A percentile compares a stretch with the other conserved stretches of the same genome.
Conservation (phyloP, 2,113 vertebrate genomes). For the Proteles cristata region DNA sequence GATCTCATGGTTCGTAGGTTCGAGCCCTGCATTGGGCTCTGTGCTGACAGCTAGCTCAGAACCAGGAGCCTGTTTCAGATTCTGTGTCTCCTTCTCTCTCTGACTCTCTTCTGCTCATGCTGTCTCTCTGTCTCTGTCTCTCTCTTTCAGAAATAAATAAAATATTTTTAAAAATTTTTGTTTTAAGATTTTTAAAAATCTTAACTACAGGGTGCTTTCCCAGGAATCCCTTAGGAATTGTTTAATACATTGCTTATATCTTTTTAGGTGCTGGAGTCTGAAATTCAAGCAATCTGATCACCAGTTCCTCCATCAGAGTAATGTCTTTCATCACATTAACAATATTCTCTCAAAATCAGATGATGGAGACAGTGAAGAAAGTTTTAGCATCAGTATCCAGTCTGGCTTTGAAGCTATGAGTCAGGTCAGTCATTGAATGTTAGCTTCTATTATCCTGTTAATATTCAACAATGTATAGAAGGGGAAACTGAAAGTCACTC, state of each 20-base stretch:
- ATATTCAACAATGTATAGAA: background rate
- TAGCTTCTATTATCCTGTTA: background rate
- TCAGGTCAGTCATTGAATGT: constrained; percentile 88
- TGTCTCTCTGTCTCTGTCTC: no score
- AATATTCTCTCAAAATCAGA: constrained; percentile 99
- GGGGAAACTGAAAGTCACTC: background rate
- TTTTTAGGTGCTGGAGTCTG: constrained; percentile 97
- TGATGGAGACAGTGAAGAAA: constrained; percentile 98
- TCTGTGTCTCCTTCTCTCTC: no score
- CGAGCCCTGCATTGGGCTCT: no score
- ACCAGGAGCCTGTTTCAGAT: no score
- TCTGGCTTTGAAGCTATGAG: constrained; percentile 98
- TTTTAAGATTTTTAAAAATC: constrained; percentile 11
- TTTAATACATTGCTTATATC: constrained; percentile 43
- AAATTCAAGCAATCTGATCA: constrained; percentile 99
- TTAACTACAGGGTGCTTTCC: background rate
- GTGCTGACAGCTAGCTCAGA: no score
- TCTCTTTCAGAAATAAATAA: no score
- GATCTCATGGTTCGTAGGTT: no score
- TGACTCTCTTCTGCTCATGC: no score
- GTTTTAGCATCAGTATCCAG: constrained; percentile 98
- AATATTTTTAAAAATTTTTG: no score
- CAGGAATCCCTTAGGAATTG: background rate
- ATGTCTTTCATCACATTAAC: constrained; percentile 99
- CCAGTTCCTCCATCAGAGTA: constrained; percentile 99